phyloP scores from a whole-genome alignment of 1,140 invertebrate species.

The Cataglyphis hispanica region DNA sequence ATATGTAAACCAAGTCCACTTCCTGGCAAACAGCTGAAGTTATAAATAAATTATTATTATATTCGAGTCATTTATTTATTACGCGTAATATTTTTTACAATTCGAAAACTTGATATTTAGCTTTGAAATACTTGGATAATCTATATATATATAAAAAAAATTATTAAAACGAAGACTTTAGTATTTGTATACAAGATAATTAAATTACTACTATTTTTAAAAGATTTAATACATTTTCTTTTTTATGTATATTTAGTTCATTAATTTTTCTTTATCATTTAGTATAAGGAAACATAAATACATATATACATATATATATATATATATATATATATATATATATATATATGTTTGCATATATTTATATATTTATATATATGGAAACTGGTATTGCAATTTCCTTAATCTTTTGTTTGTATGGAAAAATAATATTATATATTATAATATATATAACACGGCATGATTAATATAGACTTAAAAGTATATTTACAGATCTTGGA shows the following conservation, averaged over 20 bases:
- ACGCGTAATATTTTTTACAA: conserved; percentile 48
- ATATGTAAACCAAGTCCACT: too few species aligned
- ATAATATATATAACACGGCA: conserved; percentile 8
- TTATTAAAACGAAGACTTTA: conserved; percentile 35
- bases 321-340: conserved; percentile 8
- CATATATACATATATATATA: neutral
- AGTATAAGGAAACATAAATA: neutral
- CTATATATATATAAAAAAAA: neutral
- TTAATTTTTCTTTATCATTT: conserved; percentile 46
- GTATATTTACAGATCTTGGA: conserved; percentile 50
- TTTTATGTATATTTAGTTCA: conserved; percentile 39
- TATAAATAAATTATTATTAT: too few species aligned
- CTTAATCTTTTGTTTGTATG: conserved; percentile 17
- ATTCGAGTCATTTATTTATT: conserved; percentile 47
- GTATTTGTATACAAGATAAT: conserved; percentile 32
- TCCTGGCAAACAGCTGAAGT: too few species aligned
- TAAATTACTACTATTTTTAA: conserved; percentile 45
- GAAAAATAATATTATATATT: conserved; percentile 29
- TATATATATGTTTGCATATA: conserved; percentile 21
- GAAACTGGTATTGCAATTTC: neutral
- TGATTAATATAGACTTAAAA: conserved; percentile 21
- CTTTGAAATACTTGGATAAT: conserved; percentile 10
- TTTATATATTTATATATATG: neutral
- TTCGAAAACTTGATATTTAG: conserved; percentile 5
- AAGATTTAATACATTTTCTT: conserved; percentile 45